A percentile compares a stretch with the other conserved stretches of the same genome.
These are phyloP conservation scores for Drosophila multiciliata DNA, from an alignment of 2,888 invertebrate genomes.

Conservation along the genomic window DNA sequence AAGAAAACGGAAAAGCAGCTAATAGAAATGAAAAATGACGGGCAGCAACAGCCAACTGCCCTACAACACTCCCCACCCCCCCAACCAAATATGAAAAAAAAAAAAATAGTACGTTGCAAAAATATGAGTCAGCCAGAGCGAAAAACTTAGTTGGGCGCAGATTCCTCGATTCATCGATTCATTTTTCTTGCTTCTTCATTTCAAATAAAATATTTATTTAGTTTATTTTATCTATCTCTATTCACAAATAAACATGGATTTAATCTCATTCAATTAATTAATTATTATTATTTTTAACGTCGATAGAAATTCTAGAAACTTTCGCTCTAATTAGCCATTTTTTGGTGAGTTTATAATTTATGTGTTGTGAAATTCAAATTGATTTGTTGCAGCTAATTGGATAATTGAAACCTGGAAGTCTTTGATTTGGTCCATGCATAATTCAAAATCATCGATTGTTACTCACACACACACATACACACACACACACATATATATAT, in stretches of 20 bases:
- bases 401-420: constrained; percentile 31
- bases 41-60: constrained; percentile 1
- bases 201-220: background rate
- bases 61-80: too few relatives aligned
- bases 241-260: background rate
- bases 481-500: background rate
- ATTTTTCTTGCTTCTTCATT: background rate
- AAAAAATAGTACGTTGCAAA: background rate
- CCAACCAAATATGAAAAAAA: background rate
- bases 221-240: background rate
- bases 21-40: constrained; percentile 31
- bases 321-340: background rate
- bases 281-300: background rate
- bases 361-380: constrained; percentile 12
- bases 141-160: background rate
- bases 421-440: constrained; percentile 40
- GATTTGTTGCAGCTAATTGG: constrained; percentile 22
- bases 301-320: background rate
- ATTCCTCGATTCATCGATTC: background rate
- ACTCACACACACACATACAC: background rate
- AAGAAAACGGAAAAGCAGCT: constrained; percentile 14
- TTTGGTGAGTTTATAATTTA: background rate
- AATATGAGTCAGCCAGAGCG: constrained; percentile 9
- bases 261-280: background rate
- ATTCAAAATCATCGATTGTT: constrained; percentile 45